These are phyloP conservation scores for Desmophyllum pertusum DNA, from an alignment of 92 coral and sea anemone species.

Conservation along the genomic window DNA sequence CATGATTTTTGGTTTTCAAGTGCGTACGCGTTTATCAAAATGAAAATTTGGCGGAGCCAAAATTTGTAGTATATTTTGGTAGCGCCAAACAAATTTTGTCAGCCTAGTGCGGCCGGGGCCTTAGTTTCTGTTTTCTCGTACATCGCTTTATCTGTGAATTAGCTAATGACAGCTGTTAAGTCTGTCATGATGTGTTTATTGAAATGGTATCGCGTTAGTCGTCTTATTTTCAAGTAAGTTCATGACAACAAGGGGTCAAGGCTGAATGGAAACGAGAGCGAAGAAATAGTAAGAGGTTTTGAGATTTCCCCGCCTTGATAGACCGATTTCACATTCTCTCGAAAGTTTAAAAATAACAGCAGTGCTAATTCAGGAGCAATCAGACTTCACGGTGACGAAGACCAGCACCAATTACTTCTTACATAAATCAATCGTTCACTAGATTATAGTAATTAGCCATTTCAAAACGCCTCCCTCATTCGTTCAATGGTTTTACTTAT, in stretches of 20 bases:
- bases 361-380: neutral
- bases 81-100: no score
- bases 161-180: constrained; percentile 18
- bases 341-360: neutral
- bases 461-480: neutral
- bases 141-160: constrained; percentile 8
- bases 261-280: neutral
- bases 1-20: no score
- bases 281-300: neutral
- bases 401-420: neutral
- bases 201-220: neutral
- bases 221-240: neutral
- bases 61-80: no score
- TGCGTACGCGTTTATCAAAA: no score
- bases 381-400: neutral
- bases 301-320: neutral
- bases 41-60: no score
- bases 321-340: neutral
- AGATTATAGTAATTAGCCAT: neutral
- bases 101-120: no score
- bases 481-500: neutral
- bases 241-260: neutral
- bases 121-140: neutral
- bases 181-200: neutral
- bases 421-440: neutral